Base-by-base conservation (phyloP, 2,888 invertebrate species). In the Netelia virgata region DNA sequence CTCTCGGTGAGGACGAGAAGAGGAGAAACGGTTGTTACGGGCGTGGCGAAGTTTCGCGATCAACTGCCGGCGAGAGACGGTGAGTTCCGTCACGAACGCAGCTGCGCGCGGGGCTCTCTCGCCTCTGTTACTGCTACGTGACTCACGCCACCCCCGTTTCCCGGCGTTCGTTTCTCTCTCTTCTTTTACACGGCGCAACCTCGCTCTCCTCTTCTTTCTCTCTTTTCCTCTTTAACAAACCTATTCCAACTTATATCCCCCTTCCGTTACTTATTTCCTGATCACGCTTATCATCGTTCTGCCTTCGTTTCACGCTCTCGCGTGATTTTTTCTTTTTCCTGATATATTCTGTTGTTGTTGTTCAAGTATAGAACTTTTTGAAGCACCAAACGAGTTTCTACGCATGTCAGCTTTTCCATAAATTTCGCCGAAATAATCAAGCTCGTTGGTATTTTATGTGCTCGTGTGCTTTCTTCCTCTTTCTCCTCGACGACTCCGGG, bases 41-140 rank as follows among this genome's bases (percentile, higher is more conserved):
- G 93, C 93, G 93, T 93, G 93, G 93, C 93, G 93, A 92, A 92
- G 93, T 91, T 91, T 91, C 92, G 92, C 93, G 92, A 92, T 91
- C 90, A 91, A 93, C 92, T 93, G 92, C 88, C 92, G 89, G 88
- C 88, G 90, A 89, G 83, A 73, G 80, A 76, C 80, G 74, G 80
- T 68, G 80, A 84, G 84, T 84, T 84, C 89, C 90, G 88, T 89
- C 91, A 90, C 92, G 89, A 89, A 90, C 88, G 89, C 90, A 86
- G 89, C 86, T 88, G 86, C 84, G 74, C 92, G 91, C 90, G 88
- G 89, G 36, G 36, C 36, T 36, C 90, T 90, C 90, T n/a, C n/a
- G n/a, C n/a, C n/a, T 78, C 75, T 84, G 72, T 80, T 66, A 72
- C 70, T 69, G 69, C 66, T 86, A 88, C 87, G 89, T 91, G 92